Percentiles rank a stretch among this genome's conserved stretches.
Evolutionary conservation across 2,113 vertebrate genomes (phyloP).

Genomic region (Peromyscus californicus): DNA sequence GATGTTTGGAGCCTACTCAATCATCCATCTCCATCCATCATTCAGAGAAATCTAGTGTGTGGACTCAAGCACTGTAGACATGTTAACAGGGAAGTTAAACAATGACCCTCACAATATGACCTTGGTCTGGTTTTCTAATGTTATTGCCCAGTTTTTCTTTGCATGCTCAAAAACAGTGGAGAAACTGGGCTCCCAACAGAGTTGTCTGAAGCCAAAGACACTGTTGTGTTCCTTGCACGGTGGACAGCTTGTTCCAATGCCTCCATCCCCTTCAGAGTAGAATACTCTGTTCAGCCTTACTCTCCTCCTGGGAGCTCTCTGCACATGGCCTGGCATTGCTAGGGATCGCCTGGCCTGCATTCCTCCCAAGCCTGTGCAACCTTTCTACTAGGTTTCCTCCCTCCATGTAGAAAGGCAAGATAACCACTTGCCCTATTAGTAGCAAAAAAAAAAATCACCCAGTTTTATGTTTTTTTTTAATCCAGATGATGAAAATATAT

Average conservation of each 20-base stretch:
- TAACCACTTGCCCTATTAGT: conserved; percentile 50
- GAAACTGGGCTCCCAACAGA: not conserved
- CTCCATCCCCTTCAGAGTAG: not conserved
- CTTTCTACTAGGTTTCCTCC: not conserved
- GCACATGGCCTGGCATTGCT: not conserved
- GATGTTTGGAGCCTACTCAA: not conserved
- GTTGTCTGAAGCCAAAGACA: not conserved
- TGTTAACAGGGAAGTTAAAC: not conserved
- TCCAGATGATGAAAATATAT: conserved; percentile 73
- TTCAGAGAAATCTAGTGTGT: not conserved
- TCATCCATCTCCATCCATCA: not conserved
- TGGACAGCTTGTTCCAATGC: not conserved
- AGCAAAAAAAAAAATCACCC: conserved; percentile 45
- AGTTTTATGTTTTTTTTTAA: conserved; percentile 69
- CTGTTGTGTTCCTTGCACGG: not conserved
- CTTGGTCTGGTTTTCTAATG: conserved; percentile 4
- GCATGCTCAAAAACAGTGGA: not conserved
- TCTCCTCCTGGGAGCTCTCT: not conserved
- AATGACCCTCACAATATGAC: not conserved
- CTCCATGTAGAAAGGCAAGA: not conserved
- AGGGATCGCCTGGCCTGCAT: not conserved
- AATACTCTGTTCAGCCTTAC: not conserved
- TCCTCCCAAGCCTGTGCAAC: not conserved
- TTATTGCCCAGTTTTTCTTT: not conserved
- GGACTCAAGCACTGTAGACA: not conserved